Evolutionary conservation across 2,888 invertebrate genomes (phyloP).

Genomic region (Biston betularia): DNA sequence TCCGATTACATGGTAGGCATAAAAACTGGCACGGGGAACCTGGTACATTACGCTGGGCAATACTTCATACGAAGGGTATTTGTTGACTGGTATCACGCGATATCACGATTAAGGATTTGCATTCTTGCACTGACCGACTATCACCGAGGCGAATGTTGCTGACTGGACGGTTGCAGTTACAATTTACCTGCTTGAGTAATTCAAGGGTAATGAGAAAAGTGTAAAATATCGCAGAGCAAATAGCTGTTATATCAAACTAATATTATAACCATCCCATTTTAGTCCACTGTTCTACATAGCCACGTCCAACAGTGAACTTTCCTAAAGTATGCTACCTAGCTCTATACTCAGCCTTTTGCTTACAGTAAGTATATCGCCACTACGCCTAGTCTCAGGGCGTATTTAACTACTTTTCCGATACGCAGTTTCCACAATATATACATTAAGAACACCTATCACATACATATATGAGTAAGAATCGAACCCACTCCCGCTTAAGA

Average conservation of each 20-base stretch:
- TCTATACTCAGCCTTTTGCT: no score
- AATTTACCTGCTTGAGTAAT: neutral
- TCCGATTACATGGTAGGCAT: neutral
- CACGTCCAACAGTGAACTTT: no score
- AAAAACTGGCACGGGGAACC: neutral
- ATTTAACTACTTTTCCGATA: no score
- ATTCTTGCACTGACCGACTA: constrained; percentile 36
- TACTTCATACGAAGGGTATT: constrained; percentile 35
- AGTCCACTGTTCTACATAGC: no score
- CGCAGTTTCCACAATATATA: no score
- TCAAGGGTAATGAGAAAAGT: neutral
- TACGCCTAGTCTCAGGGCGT: no score
- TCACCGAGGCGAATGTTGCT: constrained; percentile 25
- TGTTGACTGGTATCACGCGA: constrained; percentile 38
- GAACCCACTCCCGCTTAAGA: no score
- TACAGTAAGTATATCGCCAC: no score
- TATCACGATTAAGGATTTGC: constrained; percentile 39
- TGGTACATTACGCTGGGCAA: constrained; percentile 36
- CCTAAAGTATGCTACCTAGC: no score
- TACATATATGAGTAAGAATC: no score
- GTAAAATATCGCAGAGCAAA: neutral
- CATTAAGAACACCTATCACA: no score
- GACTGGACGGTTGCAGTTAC: constrained; percentile 11
- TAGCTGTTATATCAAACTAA: neutral
- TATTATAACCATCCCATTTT: no score